Base-by-base conservation (phyloP, 2,888 invertebrate species). In the Xanthia icteritia region DNA sequence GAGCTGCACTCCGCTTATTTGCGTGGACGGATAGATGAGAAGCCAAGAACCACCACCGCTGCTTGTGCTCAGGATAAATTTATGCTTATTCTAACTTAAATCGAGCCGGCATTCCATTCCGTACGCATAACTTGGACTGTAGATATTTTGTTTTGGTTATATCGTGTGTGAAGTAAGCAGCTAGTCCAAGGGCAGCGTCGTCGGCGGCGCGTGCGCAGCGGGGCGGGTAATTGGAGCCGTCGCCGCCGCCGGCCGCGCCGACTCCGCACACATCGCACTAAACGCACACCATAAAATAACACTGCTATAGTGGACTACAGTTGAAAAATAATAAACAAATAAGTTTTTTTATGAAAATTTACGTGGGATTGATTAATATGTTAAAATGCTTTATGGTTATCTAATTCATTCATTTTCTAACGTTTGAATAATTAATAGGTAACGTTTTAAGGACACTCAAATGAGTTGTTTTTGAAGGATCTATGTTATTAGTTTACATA, bases 131-230 rank as follows among this genome's bases (percentile, higher is more conserved):
- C 60, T 36, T 71, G 64, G 60, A 45, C 45, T 70, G 69, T 70
- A 69, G 91, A 74, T 74, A 76, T 80, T 88, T 88, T 91, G 87
- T 90, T 90, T 89, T 87, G 88, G 85, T 89, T 75, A 79, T 85
- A 83, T 86, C 80, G 88, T 88, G 85, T 89, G 84, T 88, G 88
- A 86, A 88, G 88, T 89, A 86, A 88, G 89, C 90, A 90, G 91
- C 88, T 89, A 91, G 92, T 90, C 90, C 93, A 93, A 93, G 93
- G 93, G 89, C 91, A 89, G 81, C 64, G 71, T 66, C 65, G 70
- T 83, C 85, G 83, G 85, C 86, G 82, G 89, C 89, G 91, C 86
- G 86, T 89, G 91, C 89, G 91, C 92, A 89, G 77, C 89, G 85
- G 88, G 78, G 84, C 90, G 89, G 82, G 91, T 92, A 92, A 92